phyloP scores from a whole-genome alignment of 2,888 invertebrate genomes.

The Cordilura impudica region DNA sequence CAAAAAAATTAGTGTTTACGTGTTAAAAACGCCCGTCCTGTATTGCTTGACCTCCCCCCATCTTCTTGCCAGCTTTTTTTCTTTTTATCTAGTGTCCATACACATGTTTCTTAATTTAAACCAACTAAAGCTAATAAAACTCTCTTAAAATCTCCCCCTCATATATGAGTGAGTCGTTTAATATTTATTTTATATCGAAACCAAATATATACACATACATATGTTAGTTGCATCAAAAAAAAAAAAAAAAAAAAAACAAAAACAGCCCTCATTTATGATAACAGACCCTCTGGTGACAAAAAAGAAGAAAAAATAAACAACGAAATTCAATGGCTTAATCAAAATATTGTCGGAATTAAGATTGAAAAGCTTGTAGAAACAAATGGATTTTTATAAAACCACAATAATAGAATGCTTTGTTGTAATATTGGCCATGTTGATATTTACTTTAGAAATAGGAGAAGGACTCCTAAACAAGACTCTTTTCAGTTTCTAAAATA shows the following conservation, averaged over 20 bases:
- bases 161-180: not conserved
- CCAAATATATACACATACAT: not conserved
- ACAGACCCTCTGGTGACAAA: not conserved
- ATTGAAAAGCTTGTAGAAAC: constrained; percentile 2
- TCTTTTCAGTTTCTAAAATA: too few species aligned
- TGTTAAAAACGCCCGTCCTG: constrained; percentile 41
- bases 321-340: constrained; percentile 44
- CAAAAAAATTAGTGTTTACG: constrained; percentile 54
- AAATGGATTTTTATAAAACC: constrained; percentile 21
- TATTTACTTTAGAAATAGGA: constrained; percentile 11
- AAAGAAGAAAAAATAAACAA: not conserved
- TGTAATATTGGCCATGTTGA: not conserved
- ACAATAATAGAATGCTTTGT: constrained; percentile 21
- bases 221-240: not conserved
- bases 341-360: constrained; percentile 49
- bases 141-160: not conserved
- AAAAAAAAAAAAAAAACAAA: constrained; percentile 7
- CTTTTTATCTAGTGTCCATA: not conserved
- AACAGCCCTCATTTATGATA: constrained; percentile 17
- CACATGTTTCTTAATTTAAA: constrained; percentile 62
- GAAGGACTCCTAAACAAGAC: constrained; percentile 58
- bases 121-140: constrained; percentile 61
- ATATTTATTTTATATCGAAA: not conserved
- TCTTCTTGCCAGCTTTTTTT: not conserved
- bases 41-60: not conserved